Percentiles rank a stretch among this genome's conserved stretches.
phyloP scores from a whole-genome alignment of 2,888 invertebrate species.

The Stictocephala bisonia region DNA sequence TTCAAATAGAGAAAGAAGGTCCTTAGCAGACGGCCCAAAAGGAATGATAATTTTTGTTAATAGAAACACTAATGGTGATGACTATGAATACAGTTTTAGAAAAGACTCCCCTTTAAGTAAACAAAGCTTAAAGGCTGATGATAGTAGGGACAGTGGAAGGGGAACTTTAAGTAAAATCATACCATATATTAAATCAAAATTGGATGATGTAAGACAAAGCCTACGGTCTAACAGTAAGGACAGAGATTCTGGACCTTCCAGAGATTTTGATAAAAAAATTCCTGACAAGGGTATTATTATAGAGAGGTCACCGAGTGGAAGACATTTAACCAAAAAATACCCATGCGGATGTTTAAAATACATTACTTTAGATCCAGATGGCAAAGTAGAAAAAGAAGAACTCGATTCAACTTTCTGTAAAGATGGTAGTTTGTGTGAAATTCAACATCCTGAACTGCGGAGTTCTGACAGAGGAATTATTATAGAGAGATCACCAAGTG shows the following conservation, averaged over 20 bases:
- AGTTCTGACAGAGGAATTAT: neutral
- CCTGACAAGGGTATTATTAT: neutral
- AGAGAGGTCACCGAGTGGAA: constrained; percentile 14
- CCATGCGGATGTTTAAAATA: constrained; percentile 13
- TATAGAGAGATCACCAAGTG: constrained; percentile 19
- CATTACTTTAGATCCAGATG: neutral
- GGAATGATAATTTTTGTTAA: neutral
- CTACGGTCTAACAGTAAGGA: too few species aligned
- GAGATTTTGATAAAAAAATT: neutral
- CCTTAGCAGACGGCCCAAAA: too few species aligned
- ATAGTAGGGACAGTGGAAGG: too few species aligned
- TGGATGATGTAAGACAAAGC: too few species aligned
- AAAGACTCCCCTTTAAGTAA: too few species aligned
- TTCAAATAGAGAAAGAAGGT: too few species aligned
- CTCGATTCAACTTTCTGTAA: neutral
- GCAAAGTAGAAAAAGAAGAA: neutral
- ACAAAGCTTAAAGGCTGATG: too few species aligned
- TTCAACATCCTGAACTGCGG: too few species aligned
- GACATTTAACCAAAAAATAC: neutral
- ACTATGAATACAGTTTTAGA: too few species aligned
- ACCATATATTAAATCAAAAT: too few species aligned
- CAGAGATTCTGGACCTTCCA: neutral
- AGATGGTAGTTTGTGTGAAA: constrained; percentile 8
- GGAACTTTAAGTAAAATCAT: too few species aligned
- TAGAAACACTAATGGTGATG: too few species aligned